These are phyloP conservation scores for Electrona antarctica DNA, from an alignment of 2,113 vertebrate genomes.

Conservation along the genomic window DNA sequence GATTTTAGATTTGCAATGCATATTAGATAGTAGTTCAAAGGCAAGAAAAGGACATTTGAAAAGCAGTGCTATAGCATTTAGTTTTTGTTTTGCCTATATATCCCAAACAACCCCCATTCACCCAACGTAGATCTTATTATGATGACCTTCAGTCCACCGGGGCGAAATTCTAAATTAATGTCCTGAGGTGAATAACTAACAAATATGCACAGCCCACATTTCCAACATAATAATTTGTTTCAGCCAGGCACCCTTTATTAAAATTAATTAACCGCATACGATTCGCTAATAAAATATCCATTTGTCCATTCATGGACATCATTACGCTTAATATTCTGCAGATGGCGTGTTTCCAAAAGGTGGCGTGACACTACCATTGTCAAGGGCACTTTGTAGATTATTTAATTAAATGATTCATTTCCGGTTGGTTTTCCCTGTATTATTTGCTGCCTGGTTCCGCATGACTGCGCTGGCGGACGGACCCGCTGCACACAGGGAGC, in stretches of 20 bases:
- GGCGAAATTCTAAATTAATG: neutral
- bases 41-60: slow-evolving; percentile 23
- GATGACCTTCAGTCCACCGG: neutral
- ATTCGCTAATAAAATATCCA: slow-evolving; percentile 47
- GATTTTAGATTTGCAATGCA: slow-evolving; percentile 27
- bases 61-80: neutral
- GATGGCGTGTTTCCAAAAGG: slow-evolving; percentile 65
- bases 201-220: neutral
- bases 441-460: slow-evolving; percentile 48
- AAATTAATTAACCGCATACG: slow-evolving; percentile 15
- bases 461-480: slow-evolving; percentile 57
- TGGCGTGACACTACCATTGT: slow-evolving; percentile 61
- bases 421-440: slow-evolving; percentile 45
- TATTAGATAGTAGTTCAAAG: slow-evolving; percentile 17
- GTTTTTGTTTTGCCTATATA: slow-evolving; percentile 1
- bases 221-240: slow-evolving; percentile 2
- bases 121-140: neutral
- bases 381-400: slow-evolving; percentile 60
- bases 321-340: slow-evolving; percentile 59
- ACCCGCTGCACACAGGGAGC: slow-evolving; percentile 64
- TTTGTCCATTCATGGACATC: slow-evolving; percentile 25
- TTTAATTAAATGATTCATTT: slow-evolving; percentile 70
- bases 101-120: neutral
- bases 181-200: neutral
- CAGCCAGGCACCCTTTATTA: slow-evolving; percentile 24